phyloP scores from a whole-genome alignment of 2,797 vertebrate genomes.

The Eulemur coronatus region DNA sequence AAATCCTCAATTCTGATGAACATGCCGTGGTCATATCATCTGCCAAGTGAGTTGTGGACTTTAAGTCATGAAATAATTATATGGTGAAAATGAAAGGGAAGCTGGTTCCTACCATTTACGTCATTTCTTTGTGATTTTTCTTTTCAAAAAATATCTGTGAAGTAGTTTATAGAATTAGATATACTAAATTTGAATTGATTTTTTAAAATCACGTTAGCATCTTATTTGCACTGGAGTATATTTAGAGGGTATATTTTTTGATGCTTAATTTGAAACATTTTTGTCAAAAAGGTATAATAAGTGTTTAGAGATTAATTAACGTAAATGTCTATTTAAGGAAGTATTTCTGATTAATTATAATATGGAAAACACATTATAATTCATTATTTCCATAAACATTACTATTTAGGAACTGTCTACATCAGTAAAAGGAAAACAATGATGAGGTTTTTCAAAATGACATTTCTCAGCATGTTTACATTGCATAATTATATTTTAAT shows the following conservation, averaged over 20 bases:
- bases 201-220: neutral
- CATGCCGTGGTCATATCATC: slow-evolving; percentile 96
- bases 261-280: slow-evolving; percentile 15
- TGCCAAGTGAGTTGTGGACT: slow-evolving; percentile 91
- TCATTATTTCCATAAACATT: neutral
- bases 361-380: neutral
- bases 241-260: neutral
- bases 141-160: neutral
- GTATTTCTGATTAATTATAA: slow-evolving; percentile 15
- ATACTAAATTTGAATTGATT: neutral
- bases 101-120: neutral
- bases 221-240: neutral
- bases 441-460: slow-evolving; percentile 2
- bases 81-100: neutral
- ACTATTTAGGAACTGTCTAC: neutral
- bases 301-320: neutral
- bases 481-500: slow-evolving; percentile 38
- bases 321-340: neutral
- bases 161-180: neutral
- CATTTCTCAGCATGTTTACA: slow-evolving; percentile 17
- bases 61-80: neutral
- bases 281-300: neutral
- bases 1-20: slow-evolving; percentile 98
- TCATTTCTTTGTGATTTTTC: neutral
- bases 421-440: slow-evolving; percentile 9